These are phyloP conservation scores for Xenopus petersii DNA, from an alignment of 2,797 vertebrate species.

Conservation along the genomic window DNA sequence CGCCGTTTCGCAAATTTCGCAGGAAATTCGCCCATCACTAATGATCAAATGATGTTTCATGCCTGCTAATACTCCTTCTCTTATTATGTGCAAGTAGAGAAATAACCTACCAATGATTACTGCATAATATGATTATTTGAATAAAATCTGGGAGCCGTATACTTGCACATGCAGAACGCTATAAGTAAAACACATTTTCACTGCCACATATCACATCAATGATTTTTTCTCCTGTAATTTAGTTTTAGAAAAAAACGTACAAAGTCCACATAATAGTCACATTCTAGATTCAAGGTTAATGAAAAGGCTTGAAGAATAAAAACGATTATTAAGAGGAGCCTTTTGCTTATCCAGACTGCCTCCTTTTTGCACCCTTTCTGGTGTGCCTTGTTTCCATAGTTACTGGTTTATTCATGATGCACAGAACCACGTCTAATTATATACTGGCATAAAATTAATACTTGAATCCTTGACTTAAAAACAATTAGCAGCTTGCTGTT, in stretches of 20 bases:
- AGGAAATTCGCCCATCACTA: too few species aligned
- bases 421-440: slow-evolving; percentile 72
- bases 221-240: too few species aligned
- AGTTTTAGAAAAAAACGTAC: neutral
- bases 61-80: too few species aligned
- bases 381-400: slow-evolving; percentile 70
- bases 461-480: slow-evolving; percentile 64
- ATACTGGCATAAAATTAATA: slow-evolving; percentile 72
- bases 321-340: slow-evolving; percentile 10
- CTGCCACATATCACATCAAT: too few species aligned
- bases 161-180: too few species aligned
- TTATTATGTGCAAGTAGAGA: too few species aligned
- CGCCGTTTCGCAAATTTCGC: too few species aligned
- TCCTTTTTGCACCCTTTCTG: slow-evolving; percentile 60
- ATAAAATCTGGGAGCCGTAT: too few species aligned
- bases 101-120: too few species aligned
- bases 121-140: too few species aligned
- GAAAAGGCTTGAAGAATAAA: slow-evolving; percentile 1
- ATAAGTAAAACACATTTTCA: too few species aligned
- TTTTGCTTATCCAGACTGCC: slow-evolving; percentile 56
- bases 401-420: slow-evolving; percentile 72
- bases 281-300: slow-evolving; percentile 3
- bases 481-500: slow-evolving; percentile 65
- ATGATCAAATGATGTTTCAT: too few species aligned
- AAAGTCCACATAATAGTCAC: neutral